A percentile compares a stretch with the other conserved stretches of the same genome.
Conservation (phyloP, 2,113 vertebrate species). For the Ceyx melanurus region DNA sequence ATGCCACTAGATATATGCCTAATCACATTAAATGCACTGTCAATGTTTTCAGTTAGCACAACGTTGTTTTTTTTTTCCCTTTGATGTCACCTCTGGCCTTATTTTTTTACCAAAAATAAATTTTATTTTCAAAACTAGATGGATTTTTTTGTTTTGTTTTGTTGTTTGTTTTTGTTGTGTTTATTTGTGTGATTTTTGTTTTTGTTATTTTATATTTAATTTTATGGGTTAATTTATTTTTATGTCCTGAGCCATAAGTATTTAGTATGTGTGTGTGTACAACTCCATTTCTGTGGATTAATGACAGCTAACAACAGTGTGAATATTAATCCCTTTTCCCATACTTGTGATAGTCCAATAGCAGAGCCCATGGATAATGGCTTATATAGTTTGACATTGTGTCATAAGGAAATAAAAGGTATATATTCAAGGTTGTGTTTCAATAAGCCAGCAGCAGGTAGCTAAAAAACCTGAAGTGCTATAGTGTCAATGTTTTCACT, state of each 20-base stretch:
- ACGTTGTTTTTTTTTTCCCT: neutral
- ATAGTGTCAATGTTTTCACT: neutral
- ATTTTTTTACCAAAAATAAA: neutral
- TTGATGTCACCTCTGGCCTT: neutral
- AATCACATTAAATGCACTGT: neutral
- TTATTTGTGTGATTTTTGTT: neutral
- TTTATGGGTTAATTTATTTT: neutral
- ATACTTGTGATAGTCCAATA: neutral
- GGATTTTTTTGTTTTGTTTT: neutral
- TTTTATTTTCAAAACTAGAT: neutral
- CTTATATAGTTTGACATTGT: neutral
- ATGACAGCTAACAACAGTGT: neutral
- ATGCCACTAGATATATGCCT: neutral
- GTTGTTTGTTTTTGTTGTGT: fast-evolving
- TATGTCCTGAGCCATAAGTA: neutral
- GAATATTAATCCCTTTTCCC: neutral
- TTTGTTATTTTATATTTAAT: neutral
- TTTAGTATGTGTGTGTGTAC: neutral
- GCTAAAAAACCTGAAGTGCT: neutral
- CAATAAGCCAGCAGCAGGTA: neutral
- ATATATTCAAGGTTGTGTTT: neutral
- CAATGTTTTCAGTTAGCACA: neutral
- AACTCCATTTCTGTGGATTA: neutral
- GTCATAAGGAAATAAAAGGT: neutral
- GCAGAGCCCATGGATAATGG: neutral